Base-by-base conservation (phyloP, 2,888 invertebrate species). In the Athalia cordata region DNA sequence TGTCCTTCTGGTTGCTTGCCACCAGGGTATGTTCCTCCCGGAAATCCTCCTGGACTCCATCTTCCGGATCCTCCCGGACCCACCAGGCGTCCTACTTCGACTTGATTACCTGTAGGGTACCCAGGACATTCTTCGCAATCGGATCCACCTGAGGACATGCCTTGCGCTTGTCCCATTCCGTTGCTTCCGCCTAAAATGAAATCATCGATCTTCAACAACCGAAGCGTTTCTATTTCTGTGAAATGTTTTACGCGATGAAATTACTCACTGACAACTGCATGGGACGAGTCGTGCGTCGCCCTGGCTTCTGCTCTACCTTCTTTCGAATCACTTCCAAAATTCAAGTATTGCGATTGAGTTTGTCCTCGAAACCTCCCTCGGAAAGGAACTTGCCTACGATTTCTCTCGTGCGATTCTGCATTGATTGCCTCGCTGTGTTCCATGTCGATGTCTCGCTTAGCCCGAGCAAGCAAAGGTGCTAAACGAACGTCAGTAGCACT, bases 111-210 rank as follows among this genome's bases (percentile, higher is more conserved):
- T 75, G 72, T 74, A 67, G 77, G 66, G 59, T 90, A 89, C 67
- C 91, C 92, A 62, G 91, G 90, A 87, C 95, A 95, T 67, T 93
- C 95, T n/a, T 94, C 94, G 83, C 95, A 95, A 80, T 92, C 93
- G 0, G 92, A 92, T 70, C 93, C 93, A 74, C 94, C 93, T 79
- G 94, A 92, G 70, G 95, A 95, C 90, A 96, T 96, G 90, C 96
- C 96, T 90, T 96, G 96, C 0, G 96, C 96, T 91, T 96, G 96
- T 0, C 96, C 96, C 95, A 96, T 96, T 77, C 96, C 96, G 86
- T 94, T 94, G 81, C 92, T 93, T 66, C 96, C 96, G 91, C 93
- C 96, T 96, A 83, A 83, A 91, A 29, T 29, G 2, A 91, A 81
- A 76, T 29, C 68, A 65, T 83, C 64, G 67, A 13, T 50, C n/a